Conservation (phyloP, 2,888 invertebrate species). For the Idaea biselata region DNA sequence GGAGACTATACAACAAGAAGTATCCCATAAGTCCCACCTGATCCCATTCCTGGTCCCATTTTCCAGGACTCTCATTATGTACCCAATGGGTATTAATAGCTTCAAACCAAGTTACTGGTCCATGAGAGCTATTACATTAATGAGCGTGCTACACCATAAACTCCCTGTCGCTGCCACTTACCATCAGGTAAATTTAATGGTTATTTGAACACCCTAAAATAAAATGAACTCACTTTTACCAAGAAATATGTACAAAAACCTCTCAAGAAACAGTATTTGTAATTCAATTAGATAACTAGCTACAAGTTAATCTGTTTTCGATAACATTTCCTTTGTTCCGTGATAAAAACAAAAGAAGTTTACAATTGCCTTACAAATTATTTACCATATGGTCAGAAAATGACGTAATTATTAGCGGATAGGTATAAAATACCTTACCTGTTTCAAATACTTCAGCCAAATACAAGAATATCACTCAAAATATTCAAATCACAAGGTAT, state of each 20-base stretch:
- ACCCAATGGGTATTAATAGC: no score
- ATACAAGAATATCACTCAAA: neutral
- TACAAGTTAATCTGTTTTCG: neutral
- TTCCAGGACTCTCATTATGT: no score
- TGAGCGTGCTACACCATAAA: no score
- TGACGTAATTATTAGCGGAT: neutral
- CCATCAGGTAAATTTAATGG: no score
- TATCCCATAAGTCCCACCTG: no score
- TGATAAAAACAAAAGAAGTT: conserved; percentile 4
- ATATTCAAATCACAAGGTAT: neutral
- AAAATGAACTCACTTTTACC: neutral
- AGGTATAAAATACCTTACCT: neutral
- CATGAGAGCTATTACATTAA: no score
- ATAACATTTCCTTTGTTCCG: neutral
- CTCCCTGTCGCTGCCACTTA: no score
- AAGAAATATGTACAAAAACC: conserved; percentile 3
- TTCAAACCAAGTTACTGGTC: no score
- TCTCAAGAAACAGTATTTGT: neutral
- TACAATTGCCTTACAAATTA: neutral
- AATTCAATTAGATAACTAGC: neutral
- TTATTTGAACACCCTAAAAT: no score
- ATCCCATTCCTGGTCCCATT: no score
- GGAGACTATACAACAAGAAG: no score
- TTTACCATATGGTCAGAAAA: neutral
- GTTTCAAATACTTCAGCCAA: neutral